Percentiles rank a stretch among this genome's conserved stretches.
Conservation (phyloP, 2,888 invertebrate species). For the Drosophila affinis region DNA sequence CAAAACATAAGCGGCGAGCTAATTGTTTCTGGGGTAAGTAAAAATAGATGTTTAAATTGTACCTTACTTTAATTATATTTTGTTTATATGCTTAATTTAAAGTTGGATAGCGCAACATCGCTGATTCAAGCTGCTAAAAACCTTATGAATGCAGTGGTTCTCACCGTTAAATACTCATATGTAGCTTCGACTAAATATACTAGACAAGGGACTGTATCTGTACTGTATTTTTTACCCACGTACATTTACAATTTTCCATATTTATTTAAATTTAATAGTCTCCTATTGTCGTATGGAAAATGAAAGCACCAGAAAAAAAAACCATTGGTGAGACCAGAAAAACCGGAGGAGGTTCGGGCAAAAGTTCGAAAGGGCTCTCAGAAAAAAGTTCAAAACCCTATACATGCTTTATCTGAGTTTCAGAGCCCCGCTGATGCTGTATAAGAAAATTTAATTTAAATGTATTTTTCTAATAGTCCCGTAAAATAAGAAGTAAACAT, state of each 20-base stretch:
- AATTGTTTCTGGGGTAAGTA: slow-evolving; percentile 96
- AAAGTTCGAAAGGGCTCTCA: slow-evolving; percentile 98
- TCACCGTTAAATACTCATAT: slow-evolving; percentile 99
- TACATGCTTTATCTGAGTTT: slow-evolving; percentile 98
- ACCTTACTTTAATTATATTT: slow-evolving; percentile 3
- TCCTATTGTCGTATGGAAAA: slow-evolving; percentile 99
- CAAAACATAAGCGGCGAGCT: slow-evolving; percentile 99
- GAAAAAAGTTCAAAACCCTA: slow-evolving; percentile 97
- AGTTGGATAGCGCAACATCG: slow-evolving; percentile 99
- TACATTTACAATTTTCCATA: not conserved
- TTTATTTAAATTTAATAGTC: slow-evolving; percentile 86
- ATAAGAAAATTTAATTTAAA: slow-evolving; percentile 78
- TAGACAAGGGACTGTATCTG: slow-evolving; percentile 92
- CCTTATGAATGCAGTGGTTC: slow-evolving; percentile 99
- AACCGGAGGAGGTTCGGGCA: slow-evolving; percentile 96
- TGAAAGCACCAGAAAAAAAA: slow-evolving; percentile 99
- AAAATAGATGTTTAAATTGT: not conserved
- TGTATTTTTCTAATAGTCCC: slow-evolving; percentile 10
- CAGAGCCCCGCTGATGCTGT: slow-evolving; percentile 94
- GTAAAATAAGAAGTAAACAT: not conserved
- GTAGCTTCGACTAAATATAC: slow-evolving; percentile 99
- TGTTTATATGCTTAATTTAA: slow-evolving; percentile 69
- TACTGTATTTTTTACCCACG: slow-evolving; percentile 76
- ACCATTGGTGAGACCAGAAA: slow-evolving; percentile 96
- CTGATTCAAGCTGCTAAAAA: slow-evolving; percentile 99